These are phyloP conservation scores for Calephelis virginiensis DNA, from an alignment of 1,140 invertebrate genomes.

Conservation along the genomic window DNA sequence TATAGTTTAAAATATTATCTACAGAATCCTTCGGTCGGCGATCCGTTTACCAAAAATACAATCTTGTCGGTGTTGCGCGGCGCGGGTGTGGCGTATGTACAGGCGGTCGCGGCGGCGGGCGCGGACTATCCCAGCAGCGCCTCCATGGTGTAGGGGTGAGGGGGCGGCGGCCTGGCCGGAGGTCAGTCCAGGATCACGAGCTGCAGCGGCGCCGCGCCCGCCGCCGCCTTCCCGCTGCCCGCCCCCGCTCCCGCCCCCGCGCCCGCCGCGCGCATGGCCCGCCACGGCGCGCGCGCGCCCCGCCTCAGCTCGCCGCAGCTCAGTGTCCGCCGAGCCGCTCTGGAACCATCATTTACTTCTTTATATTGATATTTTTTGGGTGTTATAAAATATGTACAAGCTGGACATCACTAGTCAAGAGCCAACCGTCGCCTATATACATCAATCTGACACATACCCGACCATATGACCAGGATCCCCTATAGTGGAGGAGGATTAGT, in stretches of 20 bases:
- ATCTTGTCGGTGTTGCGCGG: conserved; percentile 39
- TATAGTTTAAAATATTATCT: conserved; percentile 78
- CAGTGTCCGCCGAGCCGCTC: conserved; percentile 90
- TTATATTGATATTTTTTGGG: too few species aligned
- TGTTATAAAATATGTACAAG: too few species aligned
- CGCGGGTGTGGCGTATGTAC: conserved; percentile 49
- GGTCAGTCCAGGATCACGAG: conserved; percentile 86
- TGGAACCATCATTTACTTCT: conserved; percentile 52
- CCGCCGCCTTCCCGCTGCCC: conserved; percentile 32
- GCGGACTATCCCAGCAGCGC: conserved; percentile 79
- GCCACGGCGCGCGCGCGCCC: conserved; percentile 94
- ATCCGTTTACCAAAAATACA: conserved; percentile 75
- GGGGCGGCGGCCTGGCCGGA: conserved; percentile 66
- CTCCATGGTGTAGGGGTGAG: conserved; percentile 82
- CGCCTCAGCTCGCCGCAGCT: conserved; percentile 89
- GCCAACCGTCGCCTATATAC: too few species aligned
- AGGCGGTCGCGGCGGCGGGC: conserved; percentile 53
- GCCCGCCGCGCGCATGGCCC: conserved; percentile 80
- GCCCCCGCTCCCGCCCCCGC: conserved; percentile 84
- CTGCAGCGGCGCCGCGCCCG: conserved; percentile 72
- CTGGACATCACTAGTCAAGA: too few species aligned
- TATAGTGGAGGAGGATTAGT: too few species aligned
- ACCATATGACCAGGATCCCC: too few species aligned
- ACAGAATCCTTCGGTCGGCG: conserved; percentile 73
- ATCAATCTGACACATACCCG: too few species aligned